These are phyloP conservation scores for Dasysyrphus tricinctus DNA, from an alignment of 2,888 invertebrate genomes.

Conservation along the genomic window DNA sequence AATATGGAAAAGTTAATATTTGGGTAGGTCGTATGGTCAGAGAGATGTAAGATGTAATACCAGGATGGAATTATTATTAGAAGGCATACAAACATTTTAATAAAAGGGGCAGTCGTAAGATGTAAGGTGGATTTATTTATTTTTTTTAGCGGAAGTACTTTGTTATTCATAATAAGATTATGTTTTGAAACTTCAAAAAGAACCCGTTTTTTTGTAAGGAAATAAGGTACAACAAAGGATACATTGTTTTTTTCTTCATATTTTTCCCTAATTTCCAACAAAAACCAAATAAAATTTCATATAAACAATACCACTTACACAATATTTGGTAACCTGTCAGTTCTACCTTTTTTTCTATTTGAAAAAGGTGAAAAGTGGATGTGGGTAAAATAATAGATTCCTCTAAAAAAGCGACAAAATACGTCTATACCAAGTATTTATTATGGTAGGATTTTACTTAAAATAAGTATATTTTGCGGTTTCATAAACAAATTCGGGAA, in stretches of 20 bases:
- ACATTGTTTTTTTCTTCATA: conserved; percentile 7
- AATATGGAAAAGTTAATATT: conserved; percentile 67
- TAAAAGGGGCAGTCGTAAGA: background rate
- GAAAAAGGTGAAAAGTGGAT: background rate
- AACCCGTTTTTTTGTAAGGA: conserved; percentile 2
- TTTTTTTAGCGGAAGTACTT: conserved; percentile 37
- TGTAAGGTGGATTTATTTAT: conserved; percentile 36
- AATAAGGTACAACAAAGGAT: conserved; percentile 42
- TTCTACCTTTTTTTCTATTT: background rate
- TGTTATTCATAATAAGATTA: conserved; percentile 63
- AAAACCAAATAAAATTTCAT: background rate
- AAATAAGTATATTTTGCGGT: too few relatives aligned
- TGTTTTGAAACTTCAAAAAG: conserved; percentile 33
- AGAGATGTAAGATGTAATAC: conserved; percentile 35
- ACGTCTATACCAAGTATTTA: too few relatives aligned
- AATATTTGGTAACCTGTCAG: conserved; percentile 2
- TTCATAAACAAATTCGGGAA: too few relatives aligned
- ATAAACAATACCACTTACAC: background rate
- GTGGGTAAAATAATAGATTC: too few relatives aligned
- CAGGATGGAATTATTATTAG: conserved; percentile 37
- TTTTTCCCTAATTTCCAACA: background rate
- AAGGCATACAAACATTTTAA: conserved; percentile 7
- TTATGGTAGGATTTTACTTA: too few relatives aligned
- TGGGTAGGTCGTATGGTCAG: conserved; percentile 71
- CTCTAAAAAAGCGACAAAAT: too few relatives aligned